Conservation (phyloP, 2,888 invertebrate genomes). For the Boloria selene region DNA sequence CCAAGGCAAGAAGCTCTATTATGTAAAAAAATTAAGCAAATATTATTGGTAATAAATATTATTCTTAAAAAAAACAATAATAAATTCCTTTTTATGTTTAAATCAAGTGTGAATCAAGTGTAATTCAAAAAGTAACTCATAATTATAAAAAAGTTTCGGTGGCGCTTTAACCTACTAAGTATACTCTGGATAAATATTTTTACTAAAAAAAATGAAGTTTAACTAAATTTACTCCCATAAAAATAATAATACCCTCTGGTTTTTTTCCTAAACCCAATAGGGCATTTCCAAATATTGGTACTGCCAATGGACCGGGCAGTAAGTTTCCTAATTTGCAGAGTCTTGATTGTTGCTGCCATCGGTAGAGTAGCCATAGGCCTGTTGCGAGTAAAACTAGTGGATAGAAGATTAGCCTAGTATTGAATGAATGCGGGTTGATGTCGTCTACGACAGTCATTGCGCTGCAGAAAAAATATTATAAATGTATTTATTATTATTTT, state of each 20-base stretch:
- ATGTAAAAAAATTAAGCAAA: too few relatives aligned
- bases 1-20: constrained; percentile 25
- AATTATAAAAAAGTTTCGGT: too few relatives aligned
- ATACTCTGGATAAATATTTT: too few relatives aligned
- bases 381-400: constrained; percentile 58
- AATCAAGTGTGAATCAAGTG: too few relatives aligned
- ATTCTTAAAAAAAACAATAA: background rate
- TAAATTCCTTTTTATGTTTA: background rate
- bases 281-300: constrained; percentile 88
- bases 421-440: constrained; percentile 38
- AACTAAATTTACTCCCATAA: background rate
- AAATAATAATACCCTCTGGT: constrained; percentile 77
- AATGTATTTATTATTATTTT: background rate
- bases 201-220: background rate
- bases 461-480: constrained; percentile 40
- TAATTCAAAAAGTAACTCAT: too few relatives aligned
- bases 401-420: constrained; percentile 54
- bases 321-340: constrained; percentile 84
- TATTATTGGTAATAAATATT: too few relatives aligned
- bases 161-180: too few relatives aligned
- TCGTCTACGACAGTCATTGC: constrained; percentile 51
- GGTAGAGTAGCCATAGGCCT: constrained; percentile 60
- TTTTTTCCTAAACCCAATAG: constrained; percentile 83
- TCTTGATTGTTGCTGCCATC: constrained; percentile 76
- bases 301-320: constrained; percentile 85